phyloP scores from a whole-genome alignment of 2,797 vertebrate species.

The Hydrolagus colliei region DNA sequence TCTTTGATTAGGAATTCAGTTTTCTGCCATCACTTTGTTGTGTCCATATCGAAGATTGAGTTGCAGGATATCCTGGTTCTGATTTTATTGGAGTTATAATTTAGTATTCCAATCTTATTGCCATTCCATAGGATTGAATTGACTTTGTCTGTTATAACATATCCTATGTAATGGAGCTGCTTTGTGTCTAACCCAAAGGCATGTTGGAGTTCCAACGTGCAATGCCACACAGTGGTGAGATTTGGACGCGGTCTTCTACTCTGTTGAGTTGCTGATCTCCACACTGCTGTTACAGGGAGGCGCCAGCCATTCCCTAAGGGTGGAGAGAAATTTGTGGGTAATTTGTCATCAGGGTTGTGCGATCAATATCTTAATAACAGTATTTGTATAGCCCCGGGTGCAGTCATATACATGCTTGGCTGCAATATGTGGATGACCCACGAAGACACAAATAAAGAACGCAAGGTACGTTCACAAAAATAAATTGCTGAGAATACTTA shows the following conservation, averaged over 20 bases:
- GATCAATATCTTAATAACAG: background rate
- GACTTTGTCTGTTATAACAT: background rate
- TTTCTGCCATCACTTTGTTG: no score
- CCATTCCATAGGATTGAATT: background rate
- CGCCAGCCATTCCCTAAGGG: background rate
- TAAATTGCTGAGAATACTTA: background rate
- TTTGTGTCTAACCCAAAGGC: background rate
- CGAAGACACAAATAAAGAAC: background rate
- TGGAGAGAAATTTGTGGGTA: background rate
- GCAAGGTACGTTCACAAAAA: background rate
- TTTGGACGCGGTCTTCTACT: background rate
- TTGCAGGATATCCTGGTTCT: no score
- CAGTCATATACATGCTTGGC: background rate
- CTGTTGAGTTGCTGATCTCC: background rate
- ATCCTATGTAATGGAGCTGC: background rate
- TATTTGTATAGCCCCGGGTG: background rate
- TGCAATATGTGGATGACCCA: background rate
- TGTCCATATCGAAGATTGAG: no score
- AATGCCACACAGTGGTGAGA: background rate
- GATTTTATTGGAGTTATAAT: no score
- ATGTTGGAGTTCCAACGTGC: background rate
- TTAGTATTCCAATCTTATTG: background rate
- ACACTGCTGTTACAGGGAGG: background rate
- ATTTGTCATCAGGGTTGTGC: background rate
- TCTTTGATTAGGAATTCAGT: no score